These are phyloP conservation scores for Formica selysi DNA, from an alignment of 1,140 invertebrate species.

Conservation along the genomic window DNA sequence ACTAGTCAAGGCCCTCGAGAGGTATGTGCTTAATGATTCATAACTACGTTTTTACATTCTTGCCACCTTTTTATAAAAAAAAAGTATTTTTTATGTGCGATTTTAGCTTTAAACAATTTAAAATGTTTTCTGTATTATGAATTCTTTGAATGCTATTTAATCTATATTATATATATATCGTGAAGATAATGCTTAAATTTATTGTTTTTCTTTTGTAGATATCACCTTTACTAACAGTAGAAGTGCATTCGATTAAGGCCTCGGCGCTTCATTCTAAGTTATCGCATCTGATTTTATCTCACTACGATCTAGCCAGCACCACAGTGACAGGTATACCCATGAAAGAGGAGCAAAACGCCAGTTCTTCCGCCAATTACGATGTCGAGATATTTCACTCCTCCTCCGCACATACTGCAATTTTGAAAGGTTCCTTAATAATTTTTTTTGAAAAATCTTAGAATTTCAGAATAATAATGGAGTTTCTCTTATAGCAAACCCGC, in stretches of 20 bases:
- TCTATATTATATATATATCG: background rate
- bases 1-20: slow-evolving; percentile 89
- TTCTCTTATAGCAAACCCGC: slow-evolving; percentile 79
- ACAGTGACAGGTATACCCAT: slow-evolving; percentile 99
- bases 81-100: slow-evolving; percentile 59
- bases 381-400: slow-evolving; percentile 97
- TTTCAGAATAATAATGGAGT: background rate
- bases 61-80: slow-evolving; percentile 14
- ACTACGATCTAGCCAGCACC: slow-evolving; percentile 97
- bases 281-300: slow-evolving; percentile 92
- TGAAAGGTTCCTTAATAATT: slow-evolving; percentile 86
- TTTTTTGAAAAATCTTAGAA: background rate
- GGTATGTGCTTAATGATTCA: slow-evolving; percentile 83
- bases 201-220: slow-evolving; percentile 84
- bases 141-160: background rate
- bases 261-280: slow-evolving; percentile 88
- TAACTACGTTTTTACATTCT: slow-evolving; percentile 18
- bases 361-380: slow-evolving; percentile 98
- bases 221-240: slow-evolving; percentile 89
- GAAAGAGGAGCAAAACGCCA: slow-evolving; percentile 99
- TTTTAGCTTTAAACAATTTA: slow-evolving; percentile 30
- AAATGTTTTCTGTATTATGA: background rate
- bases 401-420: slow-evolving; percentile 93
- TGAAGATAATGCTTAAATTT: background rate
- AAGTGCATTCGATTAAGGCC: slow-evolving; percentile 91